Conservation (phyloP, 2,888 invertebrate species). For the Abscondita cerata region DNA sequence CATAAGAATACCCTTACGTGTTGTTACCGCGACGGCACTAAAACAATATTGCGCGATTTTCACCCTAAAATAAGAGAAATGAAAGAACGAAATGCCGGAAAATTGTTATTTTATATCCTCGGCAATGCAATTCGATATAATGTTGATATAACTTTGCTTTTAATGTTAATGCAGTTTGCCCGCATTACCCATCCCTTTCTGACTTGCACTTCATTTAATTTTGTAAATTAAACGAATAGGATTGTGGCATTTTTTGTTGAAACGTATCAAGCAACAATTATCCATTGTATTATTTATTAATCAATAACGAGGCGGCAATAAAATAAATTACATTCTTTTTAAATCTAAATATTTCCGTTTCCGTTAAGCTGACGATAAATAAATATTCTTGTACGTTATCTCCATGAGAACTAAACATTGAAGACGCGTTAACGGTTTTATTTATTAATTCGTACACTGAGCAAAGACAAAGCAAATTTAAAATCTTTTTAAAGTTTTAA, state of each 20-base stretch:
- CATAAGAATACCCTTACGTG: constrained; percentile 31
- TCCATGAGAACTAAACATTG: too few species aligned
- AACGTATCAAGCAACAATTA: constrained; percentile 14
- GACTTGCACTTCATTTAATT: constrained; percentile 16
- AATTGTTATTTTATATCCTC: constrained; percentile 27
- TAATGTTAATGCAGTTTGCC: constrained; percentile 25
- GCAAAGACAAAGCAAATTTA: constrained; percentile 12
- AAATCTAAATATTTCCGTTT: not conserved
- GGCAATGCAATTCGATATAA: constrained; percentile 28
- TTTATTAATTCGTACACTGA: not conserved
- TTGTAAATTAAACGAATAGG: not conserved
- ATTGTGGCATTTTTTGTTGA: constrained; percentile 13
- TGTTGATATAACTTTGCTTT: constrained; percentile 22
- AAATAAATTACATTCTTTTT: not conserved
- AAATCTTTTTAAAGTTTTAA: constrained; percentile 24
- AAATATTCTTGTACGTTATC: too few species aligned
- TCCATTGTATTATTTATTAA: not conserved
- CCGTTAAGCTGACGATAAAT: not conserved
- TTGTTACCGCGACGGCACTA: constrained; percentile 18
- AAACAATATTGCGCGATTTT: constrained; percentile 19
- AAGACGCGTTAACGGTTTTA: not conserved
- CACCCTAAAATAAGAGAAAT: constrained; percentile 18
- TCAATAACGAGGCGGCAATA: not conserved
- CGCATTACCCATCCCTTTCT: not conserved
- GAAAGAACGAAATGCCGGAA: constrained; percentile 10